phyloP scores from a whole-genome alignment of 2,888 invertebrate genomes.

The Sarcophaga caerulescens region DNA sequence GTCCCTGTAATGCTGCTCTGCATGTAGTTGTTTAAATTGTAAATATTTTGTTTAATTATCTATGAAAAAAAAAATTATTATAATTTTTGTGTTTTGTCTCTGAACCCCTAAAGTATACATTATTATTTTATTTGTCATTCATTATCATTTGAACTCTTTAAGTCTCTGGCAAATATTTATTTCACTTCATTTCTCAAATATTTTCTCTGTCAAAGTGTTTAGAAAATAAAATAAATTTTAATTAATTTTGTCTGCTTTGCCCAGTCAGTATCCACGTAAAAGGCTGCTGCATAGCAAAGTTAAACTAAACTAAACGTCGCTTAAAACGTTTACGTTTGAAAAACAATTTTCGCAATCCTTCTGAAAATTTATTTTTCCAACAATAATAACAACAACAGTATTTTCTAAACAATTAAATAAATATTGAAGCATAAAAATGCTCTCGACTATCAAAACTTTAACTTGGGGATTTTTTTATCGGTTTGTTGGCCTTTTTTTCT shows the following conservation, averaged over 20 bases:
- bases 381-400: constrained; percentile 2
- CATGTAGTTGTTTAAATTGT: no score
- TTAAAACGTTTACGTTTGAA: neutral
- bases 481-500: constrained; percentile 8
- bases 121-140: neutral
- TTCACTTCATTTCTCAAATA: neutral
- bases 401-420: constrained; percentile 53
- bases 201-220: neutral
- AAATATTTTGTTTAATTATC: neutral
- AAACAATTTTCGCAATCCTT: neutral
- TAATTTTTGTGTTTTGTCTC: no score
- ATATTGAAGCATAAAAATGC: constrained; percentile 21
- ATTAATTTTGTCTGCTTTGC: neutral
- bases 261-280: neutral
- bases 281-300: no score
- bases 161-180: neutral
- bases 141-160: neutral
- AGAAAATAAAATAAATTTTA: neutral
- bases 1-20: no score
- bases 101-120: neutral
- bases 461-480: neutral
- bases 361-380: neutral
- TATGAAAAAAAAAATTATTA: neutral
- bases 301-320: neutral
- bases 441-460: constrained; percentile 14